phyloP scores from a whole-genome alignment of 1,140 invertebrate species.

The Tetraneura akinire region DNA sequence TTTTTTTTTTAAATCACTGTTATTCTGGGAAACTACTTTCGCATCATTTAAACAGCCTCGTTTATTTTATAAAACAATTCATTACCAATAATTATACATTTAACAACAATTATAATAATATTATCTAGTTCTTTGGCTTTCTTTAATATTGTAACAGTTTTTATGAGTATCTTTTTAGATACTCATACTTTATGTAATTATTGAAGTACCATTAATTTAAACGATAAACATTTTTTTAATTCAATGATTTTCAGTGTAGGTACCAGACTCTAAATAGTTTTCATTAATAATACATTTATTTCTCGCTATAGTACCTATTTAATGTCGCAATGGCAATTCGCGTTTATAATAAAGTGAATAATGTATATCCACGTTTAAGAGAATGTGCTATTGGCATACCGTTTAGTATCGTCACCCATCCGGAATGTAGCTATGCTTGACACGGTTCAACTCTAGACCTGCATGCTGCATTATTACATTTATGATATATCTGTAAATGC shows the following conservation, averaged over 20 bases:
- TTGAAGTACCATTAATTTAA: neutral
- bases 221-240: neutral
- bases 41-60: neutral
- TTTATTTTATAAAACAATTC: conserved; percentile 8
- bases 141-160: neutral
- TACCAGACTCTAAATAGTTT: neutral
- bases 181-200: too few species aligned
- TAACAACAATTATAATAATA: neutral
- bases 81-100: conserved; percentile 1
- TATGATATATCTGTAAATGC: neutral
- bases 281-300: conserved; percentile 8
- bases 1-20: neutral
- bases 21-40: neutral
- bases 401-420: conserved; percentile 30
- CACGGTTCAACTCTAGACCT: conserved; percentile 17
- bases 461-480: neutral
- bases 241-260: neutral
- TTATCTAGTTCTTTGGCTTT: conserved; percentile 19
- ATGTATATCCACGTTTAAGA: neutral
- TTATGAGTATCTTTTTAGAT: too few species aligned
- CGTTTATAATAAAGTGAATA: neutral
- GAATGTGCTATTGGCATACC: conserved; percentile 35
- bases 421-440: conserved; percentile 42
- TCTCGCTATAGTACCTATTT: neutral
- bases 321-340: neutral